Conservation (phyloP, 1,140 invertebrate species). For the Diuraphis noxia region DNA sequence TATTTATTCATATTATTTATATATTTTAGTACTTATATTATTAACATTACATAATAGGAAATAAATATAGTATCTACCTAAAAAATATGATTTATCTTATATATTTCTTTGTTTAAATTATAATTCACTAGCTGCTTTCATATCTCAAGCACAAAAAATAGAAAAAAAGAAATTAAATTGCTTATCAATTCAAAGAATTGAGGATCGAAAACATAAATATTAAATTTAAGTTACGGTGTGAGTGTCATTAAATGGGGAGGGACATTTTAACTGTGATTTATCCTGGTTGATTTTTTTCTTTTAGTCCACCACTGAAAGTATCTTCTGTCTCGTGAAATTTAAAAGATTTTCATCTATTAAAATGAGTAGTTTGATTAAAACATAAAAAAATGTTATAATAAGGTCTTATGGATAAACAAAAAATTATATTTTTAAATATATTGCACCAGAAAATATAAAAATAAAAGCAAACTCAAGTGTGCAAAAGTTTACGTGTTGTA, state of each 20-base stretch:
- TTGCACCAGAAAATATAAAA: not conserved
- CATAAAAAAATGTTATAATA: not conserved
- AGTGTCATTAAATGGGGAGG: not conserved
- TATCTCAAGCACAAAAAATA: not conserved
- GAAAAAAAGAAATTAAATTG: not conserved
- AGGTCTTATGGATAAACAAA: not conserved
- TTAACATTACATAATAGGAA: too few relatives aligned
- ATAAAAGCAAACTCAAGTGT: not conserved
- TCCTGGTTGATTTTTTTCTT: not conserved
- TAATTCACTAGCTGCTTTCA: not conserved
- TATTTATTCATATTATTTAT: not conserved
- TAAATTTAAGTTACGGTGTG: not conserved
- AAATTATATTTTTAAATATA: not conserved
- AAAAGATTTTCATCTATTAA: not conserved
- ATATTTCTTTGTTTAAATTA: not conserved
- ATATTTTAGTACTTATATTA: not conserved
- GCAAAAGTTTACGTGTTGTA: not conserved
- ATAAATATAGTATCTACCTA: too few relatives aligned
- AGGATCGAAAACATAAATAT: not conserved
- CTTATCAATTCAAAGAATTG: not conserved
- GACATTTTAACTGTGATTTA: not conserved
- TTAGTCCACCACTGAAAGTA: not conserved
- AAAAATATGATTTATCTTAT: not conserved
- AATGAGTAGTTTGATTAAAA: not conserved
- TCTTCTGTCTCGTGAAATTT: not conserved